Evolutionary conservation across 2,888 invertebrate species (phyloP).

Genomic region (Habrosyne pyritoides): DNA sequence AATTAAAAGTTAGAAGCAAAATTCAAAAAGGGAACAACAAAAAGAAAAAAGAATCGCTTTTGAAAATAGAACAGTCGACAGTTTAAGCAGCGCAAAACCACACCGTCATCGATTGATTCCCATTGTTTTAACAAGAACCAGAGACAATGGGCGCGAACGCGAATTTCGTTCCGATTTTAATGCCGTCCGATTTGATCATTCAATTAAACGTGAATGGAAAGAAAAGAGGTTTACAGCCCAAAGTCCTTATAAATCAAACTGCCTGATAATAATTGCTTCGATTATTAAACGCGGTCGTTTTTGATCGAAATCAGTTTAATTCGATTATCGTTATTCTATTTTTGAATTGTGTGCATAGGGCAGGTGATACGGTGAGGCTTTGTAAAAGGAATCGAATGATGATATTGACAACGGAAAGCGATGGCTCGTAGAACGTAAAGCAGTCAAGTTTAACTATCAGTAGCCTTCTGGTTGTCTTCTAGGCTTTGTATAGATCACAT

Average conservation of each 20-base stretch:
- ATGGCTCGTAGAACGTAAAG: too few species aligned
- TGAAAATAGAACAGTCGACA: neutral
- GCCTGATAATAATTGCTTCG: conserved; percentile 66
- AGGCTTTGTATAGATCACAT: too few species aligned
- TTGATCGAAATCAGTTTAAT: conserved; percentile 45
- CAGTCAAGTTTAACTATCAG: too few species aligned
- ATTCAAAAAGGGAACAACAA: too few species aligned
- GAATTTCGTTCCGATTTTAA: conserved; percentile 45
- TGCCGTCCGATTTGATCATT: conserved; percentile 70
- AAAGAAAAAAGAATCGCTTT: neutral
- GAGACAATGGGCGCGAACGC: conserved; percentile 49
- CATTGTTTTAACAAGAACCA: conserved; percentile 59
- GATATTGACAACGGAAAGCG: too few species aligned
- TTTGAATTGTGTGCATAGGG: neutral
- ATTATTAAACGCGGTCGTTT: conserved; percentile 47
- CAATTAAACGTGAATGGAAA: conserved; percentile 74
- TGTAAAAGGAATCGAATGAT: too few species aligned
- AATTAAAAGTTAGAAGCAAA: too few species aligned
- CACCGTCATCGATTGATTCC: conserved; percentile 59
- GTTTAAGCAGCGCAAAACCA: conserved; percentile 18
- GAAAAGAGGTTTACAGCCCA: conserved; percentile 76
- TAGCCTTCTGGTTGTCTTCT: too few species aligned
- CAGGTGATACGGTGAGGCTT: too few species aligned
- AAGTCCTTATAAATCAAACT: conserved; percentile 73
- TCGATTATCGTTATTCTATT: conserved; percentile 35